These are phyloP conservation scores for Serripes groenlandicus DNA, from an alignment of 2,888 invertebrate species.

Conservation along the genomic window DNA sequence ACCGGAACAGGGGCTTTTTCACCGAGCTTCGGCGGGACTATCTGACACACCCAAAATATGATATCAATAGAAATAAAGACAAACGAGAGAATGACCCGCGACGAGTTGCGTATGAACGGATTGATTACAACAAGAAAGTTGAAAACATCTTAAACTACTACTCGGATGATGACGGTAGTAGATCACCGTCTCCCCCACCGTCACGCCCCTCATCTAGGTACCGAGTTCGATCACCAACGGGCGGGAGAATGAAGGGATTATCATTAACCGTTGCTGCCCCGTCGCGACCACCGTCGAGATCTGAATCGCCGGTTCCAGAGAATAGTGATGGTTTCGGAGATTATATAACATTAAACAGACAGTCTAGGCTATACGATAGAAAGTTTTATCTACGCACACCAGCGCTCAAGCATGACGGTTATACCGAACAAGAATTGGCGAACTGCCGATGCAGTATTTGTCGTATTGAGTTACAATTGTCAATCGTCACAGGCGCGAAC, in stretches of 20 bases:
- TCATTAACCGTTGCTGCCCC: conserved; percentile 41
- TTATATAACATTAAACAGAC: conserved; percentile 70
- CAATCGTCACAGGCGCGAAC: conserved; percentile 60
- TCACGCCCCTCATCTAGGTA: conserved; percentile 46
- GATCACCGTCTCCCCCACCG: neutral
- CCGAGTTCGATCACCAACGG: conserved; percentile 43
- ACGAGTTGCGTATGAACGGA: conserved; percentile 68
- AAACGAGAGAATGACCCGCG: conserved; percentile 48
- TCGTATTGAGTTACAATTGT: conserved; percentile 74
- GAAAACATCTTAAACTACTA: conserved; percentile 75
- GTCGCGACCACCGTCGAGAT: conserved; percentile 52
- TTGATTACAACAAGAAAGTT: conserved; percentile 74
- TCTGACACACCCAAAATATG: conserved; percentile 72
- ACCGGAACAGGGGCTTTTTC: conserved; percentile 69
- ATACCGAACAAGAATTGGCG: conserved; percentile 54
- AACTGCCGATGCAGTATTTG: conserved; percentile 77
- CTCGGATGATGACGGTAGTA: conserved; percentile 45
- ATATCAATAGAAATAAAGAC: conserved; percentile 35
- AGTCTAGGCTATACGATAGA: conserved; percentile 71
- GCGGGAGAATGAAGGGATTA: conserved; percentile 48
- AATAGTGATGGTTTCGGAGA: conserved; percentile 30
- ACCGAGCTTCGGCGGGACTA: conserved; percentile 74
- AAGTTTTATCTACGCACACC: conserved; percentile 76
- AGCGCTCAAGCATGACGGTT: conserved; percentile 56
- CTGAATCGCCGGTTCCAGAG: conserved; percentile 36